These are phyloP conservation scores for Setipinna tenuifilis DNA, from an alignment of 2,797 vertebrate species.

Conservation along the genomic window DNA sequence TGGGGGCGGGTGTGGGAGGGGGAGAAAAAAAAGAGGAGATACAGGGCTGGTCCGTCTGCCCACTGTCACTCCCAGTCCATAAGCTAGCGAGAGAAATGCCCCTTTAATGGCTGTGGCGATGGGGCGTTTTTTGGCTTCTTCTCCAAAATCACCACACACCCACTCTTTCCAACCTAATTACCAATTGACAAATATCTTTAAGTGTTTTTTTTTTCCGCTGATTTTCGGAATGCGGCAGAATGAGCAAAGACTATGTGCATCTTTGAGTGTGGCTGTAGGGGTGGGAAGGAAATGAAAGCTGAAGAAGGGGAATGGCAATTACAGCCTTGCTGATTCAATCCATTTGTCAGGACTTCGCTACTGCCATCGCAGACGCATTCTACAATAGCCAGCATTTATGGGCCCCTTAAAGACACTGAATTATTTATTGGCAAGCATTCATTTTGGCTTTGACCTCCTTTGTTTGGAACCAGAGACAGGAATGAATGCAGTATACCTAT, in stretches of 20 bases:
- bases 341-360: slow-evolving; percentile 30
- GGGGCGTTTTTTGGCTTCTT: slow-evolving; percentile 50
- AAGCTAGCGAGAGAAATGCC: slow-evolving; percentile 46
- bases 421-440: slow-evolving; percentile 18
- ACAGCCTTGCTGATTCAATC: slow-evolving; percentile 30
- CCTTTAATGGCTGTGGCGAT: slow-evolving; percentile 43
- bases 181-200: slow-evolving; percentile 32
- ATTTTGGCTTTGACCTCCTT: slow-evolving; percentile 21
- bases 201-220: background rate
- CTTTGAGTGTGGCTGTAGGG: slow-evolving; percentile 43
- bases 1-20: background rate
- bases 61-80: slow-evolving; percentile 52
- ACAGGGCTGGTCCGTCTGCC: slow-evolving; percentile 18
- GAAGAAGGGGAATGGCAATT: slow-evolving; percentile 24
- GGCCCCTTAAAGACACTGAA: slow-evolving; percentile 36
- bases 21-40: background rate
- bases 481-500: background rate
- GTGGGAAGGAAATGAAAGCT: slow-evolving; percentile 39
- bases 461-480: slow-evolving; percentile 15
- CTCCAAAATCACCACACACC: slow-evolving; percentile 35
- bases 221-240: background rate
- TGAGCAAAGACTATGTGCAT: slow-evolving; percentile 8
- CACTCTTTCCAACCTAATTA: slow-evolving; percentile 54
- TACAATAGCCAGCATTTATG: slow-evolving; percentile 40
- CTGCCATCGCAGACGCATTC: slow-evolving; percentile 21